These are phyloP conservation scores for Corydoras sp. DNA, from an alignment of 2,113 vertebrate genomes.

Conservation along the genomic window DNA sequence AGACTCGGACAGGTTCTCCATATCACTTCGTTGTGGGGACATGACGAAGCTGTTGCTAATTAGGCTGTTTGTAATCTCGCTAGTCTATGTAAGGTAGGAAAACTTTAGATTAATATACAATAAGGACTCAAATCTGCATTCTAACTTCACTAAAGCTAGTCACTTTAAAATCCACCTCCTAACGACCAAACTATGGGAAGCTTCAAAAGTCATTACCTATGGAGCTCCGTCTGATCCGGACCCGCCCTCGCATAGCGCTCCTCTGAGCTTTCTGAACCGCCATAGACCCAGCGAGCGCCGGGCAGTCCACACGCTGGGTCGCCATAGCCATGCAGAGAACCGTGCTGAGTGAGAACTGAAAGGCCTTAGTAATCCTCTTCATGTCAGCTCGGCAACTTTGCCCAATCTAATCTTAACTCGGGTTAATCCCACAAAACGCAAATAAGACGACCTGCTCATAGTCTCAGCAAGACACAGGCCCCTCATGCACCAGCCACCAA, in stretches of 20 bases:
- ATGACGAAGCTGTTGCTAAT: conserved; percentile 18
- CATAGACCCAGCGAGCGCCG: conserved; percentile 2
- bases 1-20: conserved; percentile 51
- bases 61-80: neutral
- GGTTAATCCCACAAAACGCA: conserved; percentile 52
- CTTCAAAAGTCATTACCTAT: conserved; percentile 56
- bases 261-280: conserved; percentile 25
- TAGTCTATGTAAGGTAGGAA: too few relatives aligned
- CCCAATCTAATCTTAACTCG: conserved; percentile 58
- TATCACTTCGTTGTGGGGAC: conserved; percentile 22
- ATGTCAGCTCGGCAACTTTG: conserved; percentile 69
- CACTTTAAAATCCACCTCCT: conserved; percentile 1
- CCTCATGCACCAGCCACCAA: conserved; percentile 18
- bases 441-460: conserved; percentile 28
- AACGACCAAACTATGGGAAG: too few relatives aligned
- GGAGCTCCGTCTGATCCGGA: conserved; percentile 42
- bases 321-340: too few relatives aligned
- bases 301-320: too few relatives aligned
- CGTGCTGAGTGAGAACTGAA: conserved; percentile 36
- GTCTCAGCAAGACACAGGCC: conserved; percentile 13
- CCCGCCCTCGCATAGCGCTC: conserved; percentile 46
- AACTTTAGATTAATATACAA: too few relatives aligned
- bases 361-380: conserved; percentile 57
- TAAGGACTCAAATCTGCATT: too few relatives aligned
- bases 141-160: neutral